Evolutionary conservation across 92 coral and sea anemone genomes (phyloP).

Genomic region (Phymanthus crucifer): DNA sequence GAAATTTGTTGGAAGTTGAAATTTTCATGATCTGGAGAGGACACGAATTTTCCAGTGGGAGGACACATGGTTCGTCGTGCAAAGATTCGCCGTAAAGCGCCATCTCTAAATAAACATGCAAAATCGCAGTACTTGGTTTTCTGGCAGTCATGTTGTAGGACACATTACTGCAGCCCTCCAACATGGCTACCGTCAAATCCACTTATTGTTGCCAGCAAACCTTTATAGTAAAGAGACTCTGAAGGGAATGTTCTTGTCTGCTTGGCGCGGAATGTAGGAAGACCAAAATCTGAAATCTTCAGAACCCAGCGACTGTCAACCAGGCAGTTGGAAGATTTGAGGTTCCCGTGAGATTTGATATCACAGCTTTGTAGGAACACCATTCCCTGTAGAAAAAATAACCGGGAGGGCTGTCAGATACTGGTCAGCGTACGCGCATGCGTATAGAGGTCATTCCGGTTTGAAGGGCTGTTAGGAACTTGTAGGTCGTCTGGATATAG

Average conservation of each 20-base stretch:
- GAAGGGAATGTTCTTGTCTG: conserved; percentile 80
- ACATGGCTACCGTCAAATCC: not conserved
- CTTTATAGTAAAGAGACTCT: conserved; percentile 88
- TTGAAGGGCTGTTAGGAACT: too few species aligned
- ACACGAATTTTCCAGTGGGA: too few species aligned
- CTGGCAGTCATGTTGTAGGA: too few species aligned
- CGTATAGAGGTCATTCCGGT: not conserved
- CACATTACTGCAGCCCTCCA: too few species aligned
- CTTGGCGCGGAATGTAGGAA: conserved; percentile 86
- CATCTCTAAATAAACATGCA: not conserved
- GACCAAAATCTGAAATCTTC: conserved; percentile 93
- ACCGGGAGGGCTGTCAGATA: too few species aligned
- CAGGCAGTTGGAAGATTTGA: conserved; percentile 90
- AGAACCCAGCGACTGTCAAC: conserved; percentile 99
- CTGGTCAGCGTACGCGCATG: too few species aligned
- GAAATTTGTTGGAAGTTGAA: too few species aligned
- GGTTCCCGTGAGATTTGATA: conserved; percentile 94
- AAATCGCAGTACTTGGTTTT: too few species aligned
- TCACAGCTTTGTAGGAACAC: conserved; percentile 84
- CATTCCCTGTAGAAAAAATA: conserved; percentile 76
- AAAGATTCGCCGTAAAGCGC: not conserved
- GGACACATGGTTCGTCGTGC: too few species aligned
- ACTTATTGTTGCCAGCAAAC: conserved; percentile 18
- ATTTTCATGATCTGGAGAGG: too few species aligned
- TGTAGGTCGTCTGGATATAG: too few species aligned